Base-by-base conservation (phyloP, 2,113 vertebrate species). In the Glareola pratincola region DNA sequence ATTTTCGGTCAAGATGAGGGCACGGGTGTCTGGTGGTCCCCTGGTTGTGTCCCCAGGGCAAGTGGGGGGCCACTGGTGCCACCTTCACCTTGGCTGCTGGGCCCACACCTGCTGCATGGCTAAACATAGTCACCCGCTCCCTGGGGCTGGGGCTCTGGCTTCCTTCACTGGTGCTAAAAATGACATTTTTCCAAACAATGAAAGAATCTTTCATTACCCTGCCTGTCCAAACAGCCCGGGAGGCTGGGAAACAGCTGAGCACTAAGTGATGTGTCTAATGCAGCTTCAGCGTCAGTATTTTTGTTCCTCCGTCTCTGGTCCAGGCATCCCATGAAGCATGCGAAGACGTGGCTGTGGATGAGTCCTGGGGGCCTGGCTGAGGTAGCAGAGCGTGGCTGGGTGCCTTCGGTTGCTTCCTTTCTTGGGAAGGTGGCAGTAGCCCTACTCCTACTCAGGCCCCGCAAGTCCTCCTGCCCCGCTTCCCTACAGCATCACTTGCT, bases 171-270 rank as follows among this genome's bases (percentile, higher is more conserved):
- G 27, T 43, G 41, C 54, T 76, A 84, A 96, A 92, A 94, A 72
- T 19, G 4, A 34, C 41, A 30, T 90, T 85, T 85, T 84, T 85
- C 69, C 64, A 71, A 87, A 88, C 37, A 88, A 78, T 43, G 45
- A 59, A 66, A 91, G 54, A 30, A 39, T 37, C 47, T 64, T 85
- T 91, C 86, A 53, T 91, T 94, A 67, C n/a, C 17, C 71, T 68
- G 34, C 64, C 59, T 80, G 75, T 79, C 32, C 67, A 47, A 82
- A 80, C 71, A 85, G 63, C 68, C 80, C 1, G 3, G 64, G 60
- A 88, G 88, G 60, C 90, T 90, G 53, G 45, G 54, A 48, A 78
- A 17, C 75, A 88, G 88, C 82, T 86, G 92, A 88, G 83, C 76
- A 27, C 77, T 27, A 81, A 93, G 85, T 37, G 56, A 60, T 60